Percentiles rank a stretch among this genome's conserved stretches.
phyloP scores from a whole-genome alignment of 1,140 invertebrate genomes.

The Adoxophyes honmai region DNA sequence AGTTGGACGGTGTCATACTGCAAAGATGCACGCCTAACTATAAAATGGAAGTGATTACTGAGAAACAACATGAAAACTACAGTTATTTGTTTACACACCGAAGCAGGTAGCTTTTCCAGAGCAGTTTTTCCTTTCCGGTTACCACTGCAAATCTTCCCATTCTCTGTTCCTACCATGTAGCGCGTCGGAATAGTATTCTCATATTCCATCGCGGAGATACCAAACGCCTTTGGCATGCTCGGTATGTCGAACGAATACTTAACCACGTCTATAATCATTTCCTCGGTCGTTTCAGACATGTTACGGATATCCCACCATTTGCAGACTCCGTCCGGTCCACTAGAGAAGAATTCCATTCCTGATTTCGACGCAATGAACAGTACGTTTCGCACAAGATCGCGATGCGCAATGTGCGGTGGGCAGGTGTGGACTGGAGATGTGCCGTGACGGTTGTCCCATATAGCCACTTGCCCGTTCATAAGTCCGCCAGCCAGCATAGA shows the following conservation, averaged over 20 bases:
- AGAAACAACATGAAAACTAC: not conserved
- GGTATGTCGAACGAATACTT: slow-evolving; percentile 83
- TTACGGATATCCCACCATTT: slow-evolving; percentile 93
- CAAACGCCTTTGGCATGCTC: slow-evolving; percentile 82
- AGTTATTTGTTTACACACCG: too few relatives aligned
- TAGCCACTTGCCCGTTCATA: slow-evolving; percentile 77
- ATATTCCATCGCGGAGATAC: slow-evolving; percentile 90
- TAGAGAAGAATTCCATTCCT: slow-evolving; percentile 91
- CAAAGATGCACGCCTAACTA: slow-evolving; percentile 63
- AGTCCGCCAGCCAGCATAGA: slow-evolving; percentile 80
- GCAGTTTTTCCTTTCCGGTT: slow-evolving; percentile 90
- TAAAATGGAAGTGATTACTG: not conserved
- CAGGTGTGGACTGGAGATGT: slow-evolving; percentile 79
- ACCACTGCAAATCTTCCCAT: slow-evolving; percentile 86
- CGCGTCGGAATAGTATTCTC: slow-evolving; percentile 94
- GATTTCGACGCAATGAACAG: slow-evolving; percentile 91
- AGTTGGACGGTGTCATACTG: slow-evolving; percentile 85
- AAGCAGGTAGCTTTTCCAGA: slow-evolving; percentile 83
- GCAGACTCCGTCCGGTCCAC: slow-evolving; percentile 91
- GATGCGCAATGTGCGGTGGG: slow-evolving; percentile 83
- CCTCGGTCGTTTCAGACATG: slow-evolving; percentile 86
- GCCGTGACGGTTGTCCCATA: slow-evolving; percentile 87
- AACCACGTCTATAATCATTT: slow-evolving; percentile 87
- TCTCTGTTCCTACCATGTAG: slow-evolving; percentile 85
- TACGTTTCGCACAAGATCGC: slow-evolving; percentile 86